Evolutionary conservation across 2,797 vertebrate species (phyloP).

Genomic region (Uromys caudimaculatus): DNA sequence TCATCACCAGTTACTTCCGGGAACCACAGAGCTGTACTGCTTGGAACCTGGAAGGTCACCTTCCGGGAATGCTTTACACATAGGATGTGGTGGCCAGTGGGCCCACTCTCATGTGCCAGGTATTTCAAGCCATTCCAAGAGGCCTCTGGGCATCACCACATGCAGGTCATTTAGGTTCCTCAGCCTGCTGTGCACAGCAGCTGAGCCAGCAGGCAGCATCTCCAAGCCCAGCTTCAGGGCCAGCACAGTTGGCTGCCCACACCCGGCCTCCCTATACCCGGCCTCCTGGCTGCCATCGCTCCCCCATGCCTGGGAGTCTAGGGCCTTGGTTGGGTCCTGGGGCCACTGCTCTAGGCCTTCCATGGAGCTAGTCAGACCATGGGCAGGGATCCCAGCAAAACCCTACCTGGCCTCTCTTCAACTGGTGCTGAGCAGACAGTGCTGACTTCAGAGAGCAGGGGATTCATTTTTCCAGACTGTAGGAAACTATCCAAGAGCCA

Average conservation of each 20-base stretch:
- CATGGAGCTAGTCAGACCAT: fast-evolving
- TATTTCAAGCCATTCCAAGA: neutral
- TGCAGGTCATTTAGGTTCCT: fast-evolving
- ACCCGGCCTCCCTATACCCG: fast-evolving
- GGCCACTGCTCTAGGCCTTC: fast-evolving
- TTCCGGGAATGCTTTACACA: neutral
- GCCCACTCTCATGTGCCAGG: neutral
- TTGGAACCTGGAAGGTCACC: fast-evolving
- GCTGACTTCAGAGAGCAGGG: neutral
- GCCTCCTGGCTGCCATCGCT: neutral
- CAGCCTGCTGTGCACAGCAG: fast-evolving
- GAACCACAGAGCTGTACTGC: neutral
- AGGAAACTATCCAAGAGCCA: neutral
- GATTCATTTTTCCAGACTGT: fast-evolving
- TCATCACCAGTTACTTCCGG: neutral
- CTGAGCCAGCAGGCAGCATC: fast-evolving
- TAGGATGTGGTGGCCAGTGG: neutral
- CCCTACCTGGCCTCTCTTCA: neutral
- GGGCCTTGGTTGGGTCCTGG: neutral
- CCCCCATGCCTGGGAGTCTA: fast-evolving
- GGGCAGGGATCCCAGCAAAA: neutral
- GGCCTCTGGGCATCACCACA: neutral
- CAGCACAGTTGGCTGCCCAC: neutral
- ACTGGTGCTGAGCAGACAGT: neutral
- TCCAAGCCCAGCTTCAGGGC: neutral